Evolutionary conservation across 2,797 vertebrate genomes (phyloP), one percentile per base, ranked within the genome.

Genomic region (Hippoglossus hippoglossus): DNA sequence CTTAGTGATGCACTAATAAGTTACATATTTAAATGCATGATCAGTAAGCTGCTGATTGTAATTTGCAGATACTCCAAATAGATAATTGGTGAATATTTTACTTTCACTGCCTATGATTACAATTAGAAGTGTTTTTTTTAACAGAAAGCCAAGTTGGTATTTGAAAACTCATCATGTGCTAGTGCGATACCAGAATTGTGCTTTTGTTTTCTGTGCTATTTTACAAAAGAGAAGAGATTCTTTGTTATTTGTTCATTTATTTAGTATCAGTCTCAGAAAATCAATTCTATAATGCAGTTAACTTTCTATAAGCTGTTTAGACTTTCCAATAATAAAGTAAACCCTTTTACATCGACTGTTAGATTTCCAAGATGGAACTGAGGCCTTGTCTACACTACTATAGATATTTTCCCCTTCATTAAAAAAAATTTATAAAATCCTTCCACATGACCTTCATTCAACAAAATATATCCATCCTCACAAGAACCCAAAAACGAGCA

Each of bases 81-180:
- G 36, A 39, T 13, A 39, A 39, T 12, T 39, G 36, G 3, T 39
- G 56, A 58, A 21, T 60, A 83, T 81, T 67, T 73, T 46, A 78
- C 36, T 81, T 83, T 74, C 31, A 63, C 52, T 63, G 63, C 47
- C 34, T 50, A 34, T 79, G 52, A 75, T 71, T 71, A 72, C 46
- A 78, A 31, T 78, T 75, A 36, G 52, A 24, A 71, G 46, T 3
- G 19, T 21, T 63, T 71, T 73, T 31, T 58, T 63, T 5, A 73
- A 66, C 12, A 56, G 47, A 62, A 67, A 64, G 10, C 26, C 41
- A 24, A 11, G 0, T 8, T 47, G 15, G 16, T 21, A 21, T 16
- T 22, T 22, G 26, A 58, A 36, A 64, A 62, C 21, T 31, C 12
- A 5, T 70, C 28, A 39, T 60, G 55, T 25, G 28, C 21, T 18